Evolutionary conservation across 1,140 invertebrate species (phyloP).

Genomic region (Gyrodactylus salaris): DNA sequence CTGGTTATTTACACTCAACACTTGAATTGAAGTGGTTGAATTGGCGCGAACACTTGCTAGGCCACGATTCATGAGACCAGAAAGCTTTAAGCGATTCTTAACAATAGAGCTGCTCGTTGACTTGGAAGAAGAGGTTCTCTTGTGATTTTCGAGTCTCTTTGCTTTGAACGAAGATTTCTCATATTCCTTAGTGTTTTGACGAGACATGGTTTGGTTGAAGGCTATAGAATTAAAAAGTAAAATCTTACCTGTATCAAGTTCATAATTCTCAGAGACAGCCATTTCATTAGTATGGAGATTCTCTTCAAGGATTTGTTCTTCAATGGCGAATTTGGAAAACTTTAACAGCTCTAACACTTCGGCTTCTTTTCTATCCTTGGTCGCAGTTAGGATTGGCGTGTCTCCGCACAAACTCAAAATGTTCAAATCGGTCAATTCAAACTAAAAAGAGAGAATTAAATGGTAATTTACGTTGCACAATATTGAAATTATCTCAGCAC

Average conservation of each 20-base stretch:
- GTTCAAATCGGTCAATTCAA: conserved; percentile 6
- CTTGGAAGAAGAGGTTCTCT: not conserved
- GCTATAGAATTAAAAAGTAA: not conserved
- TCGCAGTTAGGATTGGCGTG: conserved; percentile 6
- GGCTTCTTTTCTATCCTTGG: conserved; percentile 1
- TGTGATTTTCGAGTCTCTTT: not conserved
- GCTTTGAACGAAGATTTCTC: not conserved
- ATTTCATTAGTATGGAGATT: not conserved
- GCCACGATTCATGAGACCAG: not conserved
- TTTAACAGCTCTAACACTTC: conserved; percentile 2
- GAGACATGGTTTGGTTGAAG: not conserved
- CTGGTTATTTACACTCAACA: not conserved
- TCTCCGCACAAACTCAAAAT: conserved; percentile 6
- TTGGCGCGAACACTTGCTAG: not conserved
- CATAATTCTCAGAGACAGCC: not conserved
- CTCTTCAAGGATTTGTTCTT: not conserved
- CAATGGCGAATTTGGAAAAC: not conserved
- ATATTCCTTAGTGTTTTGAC: not conserved
- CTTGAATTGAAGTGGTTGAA: not conserved
- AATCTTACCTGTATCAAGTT: not conserved
- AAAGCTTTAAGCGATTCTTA: not conserved
- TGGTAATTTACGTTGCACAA: not conserved
- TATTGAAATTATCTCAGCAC: conserved; percentile 2
- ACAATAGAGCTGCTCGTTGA: not conserved
- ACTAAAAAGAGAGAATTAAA: not conserved